A percentile compares a stretch with the other conserved stretches of the same genome.
These are phyloP conservation scores for Cetoscarus ocellatus DNA, from an alignment of 2,797 vertebrate genomes.

Conservation along the genomic window DNA sequence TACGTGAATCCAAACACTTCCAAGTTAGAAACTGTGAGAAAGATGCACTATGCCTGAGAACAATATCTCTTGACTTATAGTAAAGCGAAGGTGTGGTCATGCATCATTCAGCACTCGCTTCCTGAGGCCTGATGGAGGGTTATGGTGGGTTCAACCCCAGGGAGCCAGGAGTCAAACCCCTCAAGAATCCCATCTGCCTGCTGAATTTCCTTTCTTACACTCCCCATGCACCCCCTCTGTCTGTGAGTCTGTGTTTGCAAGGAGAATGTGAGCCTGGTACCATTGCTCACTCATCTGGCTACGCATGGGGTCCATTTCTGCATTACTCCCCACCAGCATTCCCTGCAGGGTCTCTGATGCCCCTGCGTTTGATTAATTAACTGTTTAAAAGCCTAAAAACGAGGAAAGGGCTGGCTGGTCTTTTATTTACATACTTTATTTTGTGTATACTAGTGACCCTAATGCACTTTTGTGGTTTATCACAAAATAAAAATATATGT, in stretches of 20 bases:
- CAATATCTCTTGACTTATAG: not conserved
- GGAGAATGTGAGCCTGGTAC: not conserved
- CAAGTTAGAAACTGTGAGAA: not conserved
- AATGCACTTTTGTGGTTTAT: not conserved
- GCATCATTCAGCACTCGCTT: not conserved
- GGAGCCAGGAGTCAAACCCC: not conserved
- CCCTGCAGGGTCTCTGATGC: not conserved
- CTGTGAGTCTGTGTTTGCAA: not conserved
- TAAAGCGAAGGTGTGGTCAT: not conserved
- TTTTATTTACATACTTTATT: not conserved
- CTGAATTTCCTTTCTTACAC: not conserved
- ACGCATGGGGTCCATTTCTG: not conserved
- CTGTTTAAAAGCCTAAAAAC: not conserved
- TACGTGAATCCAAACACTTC: too few relatives aligned
- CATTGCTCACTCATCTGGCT: not conserved
- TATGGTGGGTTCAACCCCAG: not conserved
- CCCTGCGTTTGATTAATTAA: slow-evolving; percentile 3
- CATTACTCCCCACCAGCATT: not conserved
- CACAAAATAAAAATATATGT: not conserved
- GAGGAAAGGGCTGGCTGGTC: not conserved
- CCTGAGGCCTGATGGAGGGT: not conserved
- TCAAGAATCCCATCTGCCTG: not conserved
- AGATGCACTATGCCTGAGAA: not conserved
- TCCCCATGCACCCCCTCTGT: not conserved
- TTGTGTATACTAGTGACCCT: not conserved